Conservation (phyloP, 2,797 vertebrate species). For the Thamnophis elegans region DNA sequence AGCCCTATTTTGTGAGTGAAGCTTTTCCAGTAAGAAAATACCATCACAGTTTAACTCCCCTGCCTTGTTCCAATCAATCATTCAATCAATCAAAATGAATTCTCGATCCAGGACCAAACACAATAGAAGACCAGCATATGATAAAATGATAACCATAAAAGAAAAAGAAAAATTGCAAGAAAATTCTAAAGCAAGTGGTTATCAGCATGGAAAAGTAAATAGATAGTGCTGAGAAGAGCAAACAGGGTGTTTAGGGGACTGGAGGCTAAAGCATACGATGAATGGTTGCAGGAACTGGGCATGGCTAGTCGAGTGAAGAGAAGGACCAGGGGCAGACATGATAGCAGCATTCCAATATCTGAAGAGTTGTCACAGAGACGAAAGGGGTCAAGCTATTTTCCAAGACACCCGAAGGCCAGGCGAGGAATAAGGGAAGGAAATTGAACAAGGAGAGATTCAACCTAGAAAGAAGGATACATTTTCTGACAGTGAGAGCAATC, state of each 20-base stretch:
- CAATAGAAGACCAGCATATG: background rate
- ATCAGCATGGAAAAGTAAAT: background rate
- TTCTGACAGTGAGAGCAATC: too few relatives aligned
- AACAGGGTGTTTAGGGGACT: background rate
- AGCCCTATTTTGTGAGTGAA: background rate
- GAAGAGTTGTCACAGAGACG: too few relatives aligned
- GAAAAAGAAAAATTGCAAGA: background rate
- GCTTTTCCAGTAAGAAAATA: background rate
- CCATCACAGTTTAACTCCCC: background rate
- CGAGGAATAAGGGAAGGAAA: too few relatives aligned
- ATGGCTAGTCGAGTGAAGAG: too few relatives aligned
- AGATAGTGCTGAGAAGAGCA: background rate
- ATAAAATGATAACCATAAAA: background rate
- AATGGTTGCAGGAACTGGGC: too few relatives aligned
- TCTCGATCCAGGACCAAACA: background rate
- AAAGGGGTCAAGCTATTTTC: too few relatives aligned
- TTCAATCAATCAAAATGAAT: background rate
- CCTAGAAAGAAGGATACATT: too few relatives aligned
- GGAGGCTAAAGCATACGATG: too few relatives aligned
- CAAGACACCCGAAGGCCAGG: too few relatives aligned
- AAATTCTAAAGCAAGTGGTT: background rate
- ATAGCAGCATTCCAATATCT: too few relatives aligned
- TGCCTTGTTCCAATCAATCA: background rate
- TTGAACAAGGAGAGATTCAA: too few relatives aligned
- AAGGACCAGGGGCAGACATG: too few relatives aligned